These are phyloP conservation scores for Acipenser oxyrinchus DNA, from an alignment of 2,797 vertebrate species.

Conservation along the genomic window DNA sequence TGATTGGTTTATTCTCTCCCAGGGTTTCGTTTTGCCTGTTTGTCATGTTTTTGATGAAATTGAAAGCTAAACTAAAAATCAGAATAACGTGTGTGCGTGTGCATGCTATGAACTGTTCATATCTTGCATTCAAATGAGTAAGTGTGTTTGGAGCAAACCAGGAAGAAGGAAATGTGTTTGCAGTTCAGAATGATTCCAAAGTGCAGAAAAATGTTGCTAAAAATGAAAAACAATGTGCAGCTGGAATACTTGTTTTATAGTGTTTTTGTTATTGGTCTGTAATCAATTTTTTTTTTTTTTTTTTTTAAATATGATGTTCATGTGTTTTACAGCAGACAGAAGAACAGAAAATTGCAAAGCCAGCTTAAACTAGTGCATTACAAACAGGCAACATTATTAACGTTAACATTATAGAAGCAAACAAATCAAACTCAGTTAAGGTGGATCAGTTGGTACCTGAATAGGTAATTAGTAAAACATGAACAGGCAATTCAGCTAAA, in stretches of 20 bases:
- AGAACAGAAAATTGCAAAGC: too few relatives aligned
- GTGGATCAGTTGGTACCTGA: too few relatives aligned
- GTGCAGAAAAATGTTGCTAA: background rate
- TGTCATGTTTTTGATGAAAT: too few relatives aligned
- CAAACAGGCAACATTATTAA: too few relatives aligned
- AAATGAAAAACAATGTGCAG: background rate
- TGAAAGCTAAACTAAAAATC: too few relatives aligned
- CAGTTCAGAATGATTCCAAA: background rate
- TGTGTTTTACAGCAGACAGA: too few relatives aligned
- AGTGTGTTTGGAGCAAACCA: background rate
- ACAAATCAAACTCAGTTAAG: background rate
- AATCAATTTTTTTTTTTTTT: too few relatives aligned
- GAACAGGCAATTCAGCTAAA: too few relatives aligned
- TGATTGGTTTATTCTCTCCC: too few relatives aligned
- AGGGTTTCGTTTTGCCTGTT: too few relatives aligned
- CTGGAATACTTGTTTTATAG: background rate
- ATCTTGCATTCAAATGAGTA: background rate
- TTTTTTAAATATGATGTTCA: too few relatives aligned
- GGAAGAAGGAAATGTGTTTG: background rate
- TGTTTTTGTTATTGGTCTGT: slow-evolving; percentile 1
- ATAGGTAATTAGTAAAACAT: background rate
- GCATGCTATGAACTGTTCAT: background rate
- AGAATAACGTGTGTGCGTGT: background rate
- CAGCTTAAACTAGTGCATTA: too few relatives aligned
- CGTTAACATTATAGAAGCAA: background rate